Evolutionary conservation across 2,888 invertebrate genomes (phyloP).

Genomic region (Leptogaster cylindrica): DNA sequence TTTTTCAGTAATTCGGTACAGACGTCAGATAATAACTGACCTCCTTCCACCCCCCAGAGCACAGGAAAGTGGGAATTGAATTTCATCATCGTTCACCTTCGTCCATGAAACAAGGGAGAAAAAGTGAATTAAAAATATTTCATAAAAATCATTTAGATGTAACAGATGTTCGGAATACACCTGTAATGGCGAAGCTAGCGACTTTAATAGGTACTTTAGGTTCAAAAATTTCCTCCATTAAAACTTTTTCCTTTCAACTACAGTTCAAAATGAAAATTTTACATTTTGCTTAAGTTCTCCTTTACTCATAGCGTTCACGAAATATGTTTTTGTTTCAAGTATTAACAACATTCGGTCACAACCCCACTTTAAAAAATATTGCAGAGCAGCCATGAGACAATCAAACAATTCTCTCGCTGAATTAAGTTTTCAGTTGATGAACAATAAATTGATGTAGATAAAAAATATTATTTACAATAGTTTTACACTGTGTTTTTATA

Average conservation of each 20-base stretch:
- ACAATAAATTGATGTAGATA: too few species aligned
- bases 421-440: too few species aligned
- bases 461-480: too few species aligned
- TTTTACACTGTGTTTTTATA: too few species aligned
- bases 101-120: background rate
- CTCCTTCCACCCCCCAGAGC: slow-evolving; percentile 18
- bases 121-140: slow-evolving; percentile 28
- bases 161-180: slow-evolving; percentile 46
- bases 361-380: too few species aligned
- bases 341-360: too few species aligned
- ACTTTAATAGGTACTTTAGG: slow-evolving; percentile 46
- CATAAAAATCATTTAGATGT: slow-evolving; percentile 44
- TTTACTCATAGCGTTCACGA: too few species aligned
- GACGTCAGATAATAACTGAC: slow-evolving; percentile 40
- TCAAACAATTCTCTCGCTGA: too few species aligned
- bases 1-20: slow-evolving; percentile 39
- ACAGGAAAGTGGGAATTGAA: slow-evolving; percentile 5
- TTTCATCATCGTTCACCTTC: background rate
- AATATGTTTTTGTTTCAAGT: too few species aligned
- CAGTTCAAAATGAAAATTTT: slow-evolving; percentile 21
- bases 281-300: too few species aligned
- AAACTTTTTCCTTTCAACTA: slow-evolving; percentile 27
- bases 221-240: slow-evolving; percentile 44
- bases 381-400: too few species aligned
- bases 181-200: slow-evolving; percentile 46